Evolutionary conservation across 2,888 invertebrate genomes (phyloP).

Genomic region (Actias luna): DNA sequence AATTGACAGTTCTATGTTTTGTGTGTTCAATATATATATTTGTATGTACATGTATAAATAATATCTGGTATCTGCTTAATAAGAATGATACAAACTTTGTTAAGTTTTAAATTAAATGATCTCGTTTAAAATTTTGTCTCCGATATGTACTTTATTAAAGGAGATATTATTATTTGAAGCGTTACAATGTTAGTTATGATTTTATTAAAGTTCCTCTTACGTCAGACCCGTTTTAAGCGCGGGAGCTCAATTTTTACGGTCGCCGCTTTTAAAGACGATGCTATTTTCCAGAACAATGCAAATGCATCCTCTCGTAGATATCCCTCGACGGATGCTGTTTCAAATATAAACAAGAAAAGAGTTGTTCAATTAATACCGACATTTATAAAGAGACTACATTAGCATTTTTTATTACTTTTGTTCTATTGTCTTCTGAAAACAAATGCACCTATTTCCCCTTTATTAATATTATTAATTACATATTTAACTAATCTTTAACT

Average conservation of each 20-base stretch:
- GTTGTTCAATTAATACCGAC: conserved; percentile 41
- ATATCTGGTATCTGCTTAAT: no score
- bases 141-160: no score
- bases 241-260: conserved; percentile 50
- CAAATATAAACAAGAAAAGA: conserved; percentile 42
- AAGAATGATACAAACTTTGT: no score
- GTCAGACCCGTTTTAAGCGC: conserved; percentile 21
- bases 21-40: no score
- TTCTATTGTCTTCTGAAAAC: conserved; percentile 20
- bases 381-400: conserved; percentile 33
- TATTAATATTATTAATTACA: neutral
- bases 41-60: no score
- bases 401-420: conserved; percentile 32
- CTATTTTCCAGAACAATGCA: conserved; percentile 55
- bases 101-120: no score
- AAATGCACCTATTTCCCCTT: neutral
- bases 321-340: conserved; percentile 30
- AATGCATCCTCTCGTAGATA: conserved; percentile 35
- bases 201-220: neutral
- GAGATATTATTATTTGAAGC: neutral
- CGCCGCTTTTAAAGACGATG: conserved; percentile 49
- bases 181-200: neutral
- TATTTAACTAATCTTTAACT: neutral
- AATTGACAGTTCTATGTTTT: no score
- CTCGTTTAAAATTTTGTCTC: no score